Evolutionary conservation across 2,113 vertebrate genomes (phyloP).

Genomic region (Catharus minimus): DNA sequence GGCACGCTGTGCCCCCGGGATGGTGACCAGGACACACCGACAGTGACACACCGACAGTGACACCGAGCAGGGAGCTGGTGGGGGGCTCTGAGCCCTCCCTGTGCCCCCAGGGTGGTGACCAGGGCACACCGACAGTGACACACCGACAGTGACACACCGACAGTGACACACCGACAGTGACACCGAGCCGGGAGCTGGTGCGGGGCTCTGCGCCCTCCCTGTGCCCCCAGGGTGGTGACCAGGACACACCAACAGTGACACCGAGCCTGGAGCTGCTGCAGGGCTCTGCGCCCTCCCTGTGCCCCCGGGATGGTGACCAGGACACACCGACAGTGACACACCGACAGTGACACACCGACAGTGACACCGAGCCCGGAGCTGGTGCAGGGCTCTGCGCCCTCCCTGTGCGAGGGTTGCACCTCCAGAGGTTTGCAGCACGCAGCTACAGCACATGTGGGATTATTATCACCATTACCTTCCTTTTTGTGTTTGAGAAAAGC

Average conservation of each 20-base stretch:
- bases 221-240: background rate
- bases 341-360: background rate
- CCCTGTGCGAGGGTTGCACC: background rate
- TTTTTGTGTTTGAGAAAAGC: background rate
- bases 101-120: too few relatives aligned
- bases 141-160: too few relatives aligned
- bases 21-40: background rate
- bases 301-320: background rate
- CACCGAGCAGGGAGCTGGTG: too few relatives aligned
- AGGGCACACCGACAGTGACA: too few relatives aligned
- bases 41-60: too few relatives aligned
- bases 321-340: background rate
- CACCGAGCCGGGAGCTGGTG: too few relatives aligned
- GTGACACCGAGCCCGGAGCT: fast-evolving
- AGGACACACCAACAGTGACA: background rate
- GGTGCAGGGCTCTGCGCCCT: background rate
- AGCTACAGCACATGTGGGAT: background rate
- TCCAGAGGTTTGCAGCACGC: background rate
- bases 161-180: too few relatives aligned
- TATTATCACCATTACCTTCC: background rate
- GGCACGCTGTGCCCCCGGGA: background rate
- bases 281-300: background rate
- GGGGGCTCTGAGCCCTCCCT: too few relatives aligned
- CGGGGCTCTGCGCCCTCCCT: too few relatives aligned
- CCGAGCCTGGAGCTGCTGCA: background rate